A percentile compares a stretch with the other conserved stretches of the same genome.
phyloP scores from a whole-genome alignment of 2,888 invertebrate species.

The Volucella inflata region DNA sequence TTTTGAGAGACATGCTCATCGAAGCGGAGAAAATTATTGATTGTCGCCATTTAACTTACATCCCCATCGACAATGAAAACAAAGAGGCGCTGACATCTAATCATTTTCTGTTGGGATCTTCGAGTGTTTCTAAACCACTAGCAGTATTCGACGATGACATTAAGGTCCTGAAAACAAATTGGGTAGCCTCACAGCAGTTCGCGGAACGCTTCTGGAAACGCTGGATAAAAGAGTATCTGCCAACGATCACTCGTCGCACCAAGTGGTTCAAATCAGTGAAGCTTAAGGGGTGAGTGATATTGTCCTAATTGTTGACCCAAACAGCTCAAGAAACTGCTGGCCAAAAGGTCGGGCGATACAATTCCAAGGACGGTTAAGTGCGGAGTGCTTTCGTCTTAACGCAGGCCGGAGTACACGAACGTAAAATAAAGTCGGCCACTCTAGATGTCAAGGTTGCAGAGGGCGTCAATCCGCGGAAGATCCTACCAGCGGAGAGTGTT shows the following conservation, averaged over 20 bases:
- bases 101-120: constrained; percentile 67
- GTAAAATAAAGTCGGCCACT: no score
- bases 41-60: constrained; percentile 38
- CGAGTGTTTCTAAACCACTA: constrained; percentile 18
- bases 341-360: no score
- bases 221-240: constrained; percentile 76
- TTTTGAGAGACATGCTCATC: constrained; percentile 3
- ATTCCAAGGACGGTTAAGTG: no score
- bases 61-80: constrained; percentile 38
- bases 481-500: no score
- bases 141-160: constrained; percentile 12
- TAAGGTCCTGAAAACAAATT: no score
- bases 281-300: constrained; percentile 46
- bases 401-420: no score
- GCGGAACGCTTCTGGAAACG: constrained; percentile 71
- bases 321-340: constrained; percentile 29
- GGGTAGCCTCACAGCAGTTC: no score
- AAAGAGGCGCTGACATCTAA: constrained; percentile 71
- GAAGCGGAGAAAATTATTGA: constrained; percentile 70
- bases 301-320: constrained; percentile 56
- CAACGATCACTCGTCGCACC: constrained; percentile 56
- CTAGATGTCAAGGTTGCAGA: no score
- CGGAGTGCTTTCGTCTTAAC: no score
- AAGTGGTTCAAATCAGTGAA: constrained; percentile 60
- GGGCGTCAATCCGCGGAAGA: no score